Conservation (phyloP, 1,140 invertebrate genomes). For the Potamilus streckersoni region DNA sequence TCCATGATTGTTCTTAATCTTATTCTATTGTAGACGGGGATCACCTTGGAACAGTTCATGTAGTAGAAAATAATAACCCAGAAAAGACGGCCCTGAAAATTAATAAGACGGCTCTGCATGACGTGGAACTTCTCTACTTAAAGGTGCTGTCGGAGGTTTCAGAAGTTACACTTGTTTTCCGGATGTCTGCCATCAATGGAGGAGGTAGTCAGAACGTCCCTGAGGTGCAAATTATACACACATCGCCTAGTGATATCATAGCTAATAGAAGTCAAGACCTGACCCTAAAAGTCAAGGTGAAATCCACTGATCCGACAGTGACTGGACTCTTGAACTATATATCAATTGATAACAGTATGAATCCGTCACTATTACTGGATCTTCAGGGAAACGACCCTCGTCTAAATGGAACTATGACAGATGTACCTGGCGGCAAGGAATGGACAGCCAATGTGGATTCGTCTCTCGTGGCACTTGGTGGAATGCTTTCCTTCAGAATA, state of each 20-base stretch:
- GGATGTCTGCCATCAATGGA: conserved; percentile 4
- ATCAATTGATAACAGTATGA: conserved; percentile 9
- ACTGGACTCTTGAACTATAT: conserved; percentile 29
- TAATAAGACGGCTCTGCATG: conserved; percentile 5
- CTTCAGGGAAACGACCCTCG: conserved; percentile 9
- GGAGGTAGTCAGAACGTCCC: conserved; percentile 17
- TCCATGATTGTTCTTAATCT: too few species aligned
- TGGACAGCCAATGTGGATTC: conserved; percentile 21
- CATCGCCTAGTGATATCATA: conserved; percentile 21
- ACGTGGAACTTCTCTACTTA: conserved; percentile 23
- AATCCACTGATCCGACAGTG: conserved; percentile 20
- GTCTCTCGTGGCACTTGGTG: conserved; percentile 12
- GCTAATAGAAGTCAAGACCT: conserved; percentile 10
- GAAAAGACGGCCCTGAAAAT: conserved; percentile 9
- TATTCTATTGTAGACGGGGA: too few species aligned
- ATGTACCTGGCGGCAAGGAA: conserved; percentile 22
- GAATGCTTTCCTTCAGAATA: conserved; percentile 22
- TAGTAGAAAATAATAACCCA: too few species aligned
- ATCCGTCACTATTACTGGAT: conserved; percentile 13
- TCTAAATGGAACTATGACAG: conserved; percentile 3
- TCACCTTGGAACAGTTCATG: too few species aligned
- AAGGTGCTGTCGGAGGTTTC: conserved; percentile 28
- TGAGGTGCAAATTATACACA: conserved; percentile 19
- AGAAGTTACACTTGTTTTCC: conserved; percentile 27
- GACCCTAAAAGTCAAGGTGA: conserved; percentile 12